Percentiles rank a stretch among this genome's conserved stretches.
Conservation (phyloP, 2,888 invertebrate species). For the Microchrysa polita region DNA sequence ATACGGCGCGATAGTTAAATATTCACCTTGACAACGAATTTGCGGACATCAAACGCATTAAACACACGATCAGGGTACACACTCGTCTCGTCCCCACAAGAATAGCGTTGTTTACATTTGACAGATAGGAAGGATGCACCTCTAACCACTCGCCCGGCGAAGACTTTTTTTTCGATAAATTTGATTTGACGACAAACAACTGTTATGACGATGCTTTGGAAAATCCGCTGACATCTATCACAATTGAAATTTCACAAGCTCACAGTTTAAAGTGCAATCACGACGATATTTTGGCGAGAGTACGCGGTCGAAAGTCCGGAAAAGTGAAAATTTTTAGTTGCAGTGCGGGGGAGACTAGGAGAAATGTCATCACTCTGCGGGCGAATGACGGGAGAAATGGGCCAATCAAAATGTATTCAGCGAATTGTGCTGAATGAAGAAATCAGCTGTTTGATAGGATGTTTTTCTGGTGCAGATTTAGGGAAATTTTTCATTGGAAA, state of each 20-base stretch:
- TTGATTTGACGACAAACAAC: too few species aligned
- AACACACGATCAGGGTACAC: too few species aligned
- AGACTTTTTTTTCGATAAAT: too few species aligned
- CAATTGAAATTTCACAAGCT: not conserved
- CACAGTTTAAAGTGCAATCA: too few species aligned
- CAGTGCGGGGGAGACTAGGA: slow-evolving; percentile 4
- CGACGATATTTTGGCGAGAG: not conserved
- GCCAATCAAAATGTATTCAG: slow-evolving; percentile 7
- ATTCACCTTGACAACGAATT: slow-evolving; percentile 40
- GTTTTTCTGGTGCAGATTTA: not conserved
- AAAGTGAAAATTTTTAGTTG: not conserved
- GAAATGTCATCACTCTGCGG: slow-evolving; percentile 19
- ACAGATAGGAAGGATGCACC: slow-evolving; percentile 33
- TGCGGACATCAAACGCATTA: slow-evolving; percentile 38
- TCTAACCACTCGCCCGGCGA: too few species aligned
- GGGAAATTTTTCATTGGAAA: not conserved
- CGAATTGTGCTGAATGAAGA: not conserved
- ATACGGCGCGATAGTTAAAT: too few species aligned
- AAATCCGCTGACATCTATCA: not conserved
- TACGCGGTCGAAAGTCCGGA: slow-evolving; percentile 4
- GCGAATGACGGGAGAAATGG: not conserved
- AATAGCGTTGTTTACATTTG: slow-evolving; percentile 43
- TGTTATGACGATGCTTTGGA: too few species aligned
- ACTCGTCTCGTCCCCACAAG: slow-evolving; percentile 26
- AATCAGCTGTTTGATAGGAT: slow-evolving; percentile 29